phyloP scores from a whole-genome alignment of 1,140 invertebrate genomes.

The Grapholita molesta region DNA sequence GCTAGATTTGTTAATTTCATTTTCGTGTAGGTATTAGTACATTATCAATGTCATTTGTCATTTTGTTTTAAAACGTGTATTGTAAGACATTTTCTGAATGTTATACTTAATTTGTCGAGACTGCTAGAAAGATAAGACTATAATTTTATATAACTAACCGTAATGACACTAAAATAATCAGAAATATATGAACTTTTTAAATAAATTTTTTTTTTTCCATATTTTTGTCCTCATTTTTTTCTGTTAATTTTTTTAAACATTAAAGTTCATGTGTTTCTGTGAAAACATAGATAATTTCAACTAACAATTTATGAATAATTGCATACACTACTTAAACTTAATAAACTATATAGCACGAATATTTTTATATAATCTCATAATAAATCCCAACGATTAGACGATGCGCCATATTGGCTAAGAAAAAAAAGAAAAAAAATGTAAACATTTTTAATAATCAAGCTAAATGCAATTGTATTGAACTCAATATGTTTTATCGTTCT shows the following conservation, averaged over 20 bases:
- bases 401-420: neutral
- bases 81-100: conserved; percentile 19
- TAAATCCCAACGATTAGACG: neutral
- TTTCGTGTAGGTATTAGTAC: conserved; percentile 1
- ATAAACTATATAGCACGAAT: neutral
- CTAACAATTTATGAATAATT: neutral
- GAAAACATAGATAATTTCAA: neutral
- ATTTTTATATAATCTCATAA: neutral
- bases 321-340: neutral
- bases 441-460: neutral
- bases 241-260: neutral
- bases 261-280: neutral
- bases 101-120: conserved; percentile 64
- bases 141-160: conserved; percentile 23
- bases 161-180: neutral
- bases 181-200: neutral
- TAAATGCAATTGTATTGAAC: too few species aligned
- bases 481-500: neutral
- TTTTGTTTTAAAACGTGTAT: neutral
- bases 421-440: neutral
- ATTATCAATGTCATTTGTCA: conserved; percentile 2
- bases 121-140: conserved; percentile 53
- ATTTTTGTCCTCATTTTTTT: too few species aligned
- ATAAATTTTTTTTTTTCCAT: neutral
- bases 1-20: neutral